Evolutionary conservation across 2,797 vertebrate species (phyloP).

Genomic region (Austrolebias charrua): DNA sequence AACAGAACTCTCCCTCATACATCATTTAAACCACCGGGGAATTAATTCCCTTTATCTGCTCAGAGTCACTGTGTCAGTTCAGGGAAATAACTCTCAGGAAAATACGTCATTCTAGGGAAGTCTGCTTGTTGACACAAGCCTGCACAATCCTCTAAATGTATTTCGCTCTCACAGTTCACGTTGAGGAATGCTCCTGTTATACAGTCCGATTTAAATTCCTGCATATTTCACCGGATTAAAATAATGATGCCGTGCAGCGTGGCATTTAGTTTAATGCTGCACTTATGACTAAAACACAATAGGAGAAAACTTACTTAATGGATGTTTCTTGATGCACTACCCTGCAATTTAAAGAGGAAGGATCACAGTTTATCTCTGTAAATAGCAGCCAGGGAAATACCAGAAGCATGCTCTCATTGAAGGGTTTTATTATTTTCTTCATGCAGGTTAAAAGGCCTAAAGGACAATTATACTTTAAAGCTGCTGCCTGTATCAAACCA

Average conservation of each 20-base stretch:
- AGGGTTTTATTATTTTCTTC: slow-evolving; percentile 44
- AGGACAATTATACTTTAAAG: slow-evolving; percentile 35
- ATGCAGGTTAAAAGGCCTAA: slow-evolving; percentile 31
- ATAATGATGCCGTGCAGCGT: slow-evolving; percentile 46
- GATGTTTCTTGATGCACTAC: slow-evolving; percentile 35
- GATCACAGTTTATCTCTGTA: slow-evolving; percentile 49
- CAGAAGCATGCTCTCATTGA: slow-evolving; percentile 28
- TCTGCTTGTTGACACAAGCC: slow-evolving; percentile 14
- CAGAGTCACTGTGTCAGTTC: slow-evolving; percentile 26
- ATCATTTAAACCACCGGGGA: slow-evolving; percentile 22
- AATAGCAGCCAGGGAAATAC: slow-evolving; percentile 54
- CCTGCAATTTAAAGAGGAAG: slow-evolving; percentile 60
- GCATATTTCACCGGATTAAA: slow-evolving; percentile 45
- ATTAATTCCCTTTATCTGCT: slow-evolving; percentile 32
- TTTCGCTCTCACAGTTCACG: slow-evolving; percentile 18
- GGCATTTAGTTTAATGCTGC: slow-evolving; percentile 52
- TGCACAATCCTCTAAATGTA: neutral
- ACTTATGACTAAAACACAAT: slow-evolving; percentile 45
- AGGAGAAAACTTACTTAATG: slow-evolving; percentile 52
- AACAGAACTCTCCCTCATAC: slow-evolving; percentile 12
- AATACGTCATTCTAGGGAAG: slow-evolving; percentile 19
- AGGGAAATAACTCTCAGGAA: slow-evolving; percentile 18
- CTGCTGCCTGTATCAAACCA: slow-evolving; percentile 9
- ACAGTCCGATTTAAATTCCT: slow-evolving; percentile 38
- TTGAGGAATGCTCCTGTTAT: slow-evolving; percentile 27